A percentile compares a stretch with the other conserved stretches of the same genome.
phyloP scores from a whole-genome alignment of 1,140 invertebrate genomes.

The Sycobia sp. region DNA sequence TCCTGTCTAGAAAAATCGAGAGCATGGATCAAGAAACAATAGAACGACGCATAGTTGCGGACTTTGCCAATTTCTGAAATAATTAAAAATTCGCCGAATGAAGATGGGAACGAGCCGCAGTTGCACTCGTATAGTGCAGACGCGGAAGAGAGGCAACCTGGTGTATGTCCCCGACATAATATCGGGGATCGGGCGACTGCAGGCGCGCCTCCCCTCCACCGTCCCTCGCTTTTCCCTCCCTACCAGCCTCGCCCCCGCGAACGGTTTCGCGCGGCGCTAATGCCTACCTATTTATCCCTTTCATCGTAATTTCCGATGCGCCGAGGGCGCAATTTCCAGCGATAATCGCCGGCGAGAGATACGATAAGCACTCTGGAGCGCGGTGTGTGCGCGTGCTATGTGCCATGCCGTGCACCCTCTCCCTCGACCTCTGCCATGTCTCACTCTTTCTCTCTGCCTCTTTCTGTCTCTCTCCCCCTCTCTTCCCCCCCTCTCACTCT shows the following conservation, averaged over 20 bases:
- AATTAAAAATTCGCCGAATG: conserved; percentile 22
- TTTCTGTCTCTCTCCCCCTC: not conserved
- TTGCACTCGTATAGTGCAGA: not conserved
- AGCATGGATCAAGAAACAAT: too few species aligned
- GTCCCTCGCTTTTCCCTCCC: conserved; percentile 11
- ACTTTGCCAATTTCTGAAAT: conserved; percentile 2
- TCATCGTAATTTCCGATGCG: conserved; percentile 40
- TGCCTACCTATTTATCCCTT: conserved; percentile 38
- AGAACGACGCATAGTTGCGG: too few species aligned
- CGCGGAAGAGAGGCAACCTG: too few species aligned
- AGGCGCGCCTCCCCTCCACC: not conserved
- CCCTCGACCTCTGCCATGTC: too few species aligned
- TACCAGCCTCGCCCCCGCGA: conserved; percentile 17
- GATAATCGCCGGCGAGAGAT: conserved; percentile 27
- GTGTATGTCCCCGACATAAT: not conserved
- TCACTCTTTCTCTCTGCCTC: not conserved
- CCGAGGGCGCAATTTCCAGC: conserved; percentile 29
- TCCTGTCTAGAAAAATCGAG: too few species aligned
- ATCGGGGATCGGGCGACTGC: not conserved
- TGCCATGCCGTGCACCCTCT: too few species aligned
- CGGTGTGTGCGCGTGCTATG: not conserved
- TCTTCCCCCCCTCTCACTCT: not conserved
- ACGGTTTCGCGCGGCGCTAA: conserved; percentile 31
- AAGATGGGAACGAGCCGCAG: conserved; percentile 3
- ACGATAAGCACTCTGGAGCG: conserved; percentile 14